Base-by-base conservation (phyloP, 2,888 invertebrate species). In the Athalia rosae region DNA sequence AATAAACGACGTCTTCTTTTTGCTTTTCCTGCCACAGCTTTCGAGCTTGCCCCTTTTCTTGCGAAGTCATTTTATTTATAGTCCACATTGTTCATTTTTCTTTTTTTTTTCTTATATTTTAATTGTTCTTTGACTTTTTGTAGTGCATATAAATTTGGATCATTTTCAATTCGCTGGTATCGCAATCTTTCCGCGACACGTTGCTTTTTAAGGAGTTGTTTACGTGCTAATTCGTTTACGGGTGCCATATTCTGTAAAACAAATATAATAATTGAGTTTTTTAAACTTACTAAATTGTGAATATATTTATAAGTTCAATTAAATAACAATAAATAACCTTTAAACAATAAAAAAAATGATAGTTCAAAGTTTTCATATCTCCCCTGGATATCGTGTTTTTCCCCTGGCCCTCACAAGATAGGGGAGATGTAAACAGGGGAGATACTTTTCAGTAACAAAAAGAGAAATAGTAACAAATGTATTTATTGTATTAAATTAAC, bases 221-320 rank as follows among this genome's bases (percentile, higher is more conserved):
- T 50, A 6, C 50, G 5, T 6, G 50, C 9, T 50, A 50, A 50
- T 9, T 6, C 9, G 3, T 50, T 50, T 50, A 6, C 8, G 9
- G 7, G 7, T 50, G 50, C 50, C 50, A 50, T 50, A 7, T 9
- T 50, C 50, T 50, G 50, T 45, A 4, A 45, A 45, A 45, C n/a
- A n/a, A n/a, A n/a, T n/a, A n/a, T n/a, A n/a, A n/a, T n/a, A n/a
- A n/a, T n/a, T n/a, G n/a, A n/a, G n/a, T n/a, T n/a, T n/a, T n/a
- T n/a, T n/a, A n/a, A n/a, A n/a, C n/a, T n/a, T n/a, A n/a, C n/a
- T n/a, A n/a, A n/a, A n/a, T n/a, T n/a, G n/a, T n/a, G n/a, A n/a
- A n/a, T 7, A 48, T 58, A 28, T 9, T 43, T 45, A 76, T 58
- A 11, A 69, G 53, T 43, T 53, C n/a, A 58, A 47, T 78, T 76